These are phyloP conservation scores for Helobdella robusta DNA, from an alignment of 2,888 invertebrate genomes.

Conservation along the genomic window DNA sequence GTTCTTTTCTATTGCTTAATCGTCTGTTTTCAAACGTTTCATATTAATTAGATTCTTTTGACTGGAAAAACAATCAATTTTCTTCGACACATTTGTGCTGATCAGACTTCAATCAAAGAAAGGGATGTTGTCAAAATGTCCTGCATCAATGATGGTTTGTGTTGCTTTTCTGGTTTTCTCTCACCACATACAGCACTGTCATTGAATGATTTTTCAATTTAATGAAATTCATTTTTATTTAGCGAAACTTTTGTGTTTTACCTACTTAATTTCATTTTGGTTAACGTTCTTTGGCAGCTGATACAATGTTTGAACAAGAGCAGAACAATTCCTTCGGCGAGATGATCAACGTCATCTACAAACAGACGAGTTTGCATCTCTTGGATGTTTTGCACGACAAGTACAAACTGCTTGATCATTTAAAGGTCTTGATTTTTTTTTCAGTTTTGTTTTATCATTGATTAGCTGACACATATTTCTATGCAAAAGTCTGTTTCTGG, in stretches of 20 bases:
- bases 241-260: neutral
- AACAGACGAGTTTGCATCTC: constrained; percentile 74
- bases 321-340: constrained; percentile 67
- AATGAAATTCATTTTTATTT: neutral
- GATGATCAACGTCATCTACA: constrained; percentile 73
- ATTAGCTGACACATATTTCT: too few species aligned
- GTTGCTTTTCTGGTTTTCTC: too few species aligned
- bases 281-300: constrained; percentile 40
- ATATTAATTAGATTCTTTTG: constrained; percentile 61
- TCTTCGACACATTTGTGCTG: constrained; percentile 79
- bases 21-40: too few species aligned
- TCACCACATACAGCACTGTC: too few species aligned
- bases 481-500: neutral
- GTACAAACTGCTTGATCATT: constrained; percentile 78
- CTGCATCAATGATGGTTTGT: constrained; percentile 44
- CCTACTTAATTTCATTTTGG: neutral
- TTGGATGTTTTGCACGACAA: constrained; percentile 74
- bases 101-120: constrained; percentile 50
- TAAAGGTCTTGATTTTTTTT: constrained; percentile 51
- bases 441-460: too few species aligned
- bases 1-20: too few species aligned
- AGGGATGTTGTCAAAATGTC: constrained; percentile 43
- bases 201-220: constrained; percentile 29
- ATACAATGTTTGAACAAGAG: constrained; percentile 58
- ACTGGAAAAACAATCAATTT: constrained; percentile 94